These are phyloP conservation scores for Rapana venosa DNA, from an alignment of 2,888 invertebrate species.

Conservation along the genomic window DNA sequence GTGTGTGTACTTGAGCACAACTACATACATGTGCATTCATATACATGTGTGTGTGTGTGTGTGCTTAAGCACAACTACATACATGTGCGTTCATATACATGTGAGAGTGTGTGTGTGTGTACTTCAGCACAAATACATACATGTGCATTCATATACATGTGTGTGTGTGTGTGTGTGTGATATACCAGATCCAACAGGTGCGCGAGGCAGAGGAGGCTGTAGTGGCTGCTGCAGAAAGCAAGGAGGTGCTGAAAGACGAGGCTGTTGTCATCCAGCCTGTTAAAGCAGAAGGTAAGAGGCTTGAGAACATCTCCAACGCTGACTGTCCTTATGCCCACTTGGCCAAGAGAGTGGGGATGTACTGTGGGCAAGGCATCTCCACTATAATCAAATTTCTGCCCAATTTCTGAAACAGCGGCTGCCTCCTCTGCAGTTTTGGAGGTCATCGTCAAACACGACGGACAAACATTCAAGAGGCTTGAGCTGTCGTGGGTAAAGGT, in stretches of 20 bases:
- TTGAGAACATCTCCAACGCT: too few relatives aligned
- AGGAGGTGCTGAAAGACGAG: slow-evolving; percentile 68
- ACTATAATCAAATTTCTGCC: too few relatives aligned
- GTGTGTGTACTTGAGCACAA: too few relatives aligned
- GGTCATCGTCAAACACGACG: too few relatives aligned
- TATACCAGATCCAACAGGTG: slow-evolving; percentile 44
- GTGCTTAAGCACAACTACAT: not conserved
- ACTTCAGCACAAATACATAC: not conserved
- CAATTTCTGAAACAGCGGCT: too few relatives aligned
- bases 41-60: not conserved
- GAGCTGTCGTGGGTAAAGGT: too few relatives aligned
- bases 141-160: not conserved
- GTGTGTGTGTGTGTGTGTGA: not conserved
- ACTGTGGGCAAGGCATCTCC: too few relatives aligned
- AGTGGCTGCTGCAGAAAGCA: slow-evolving; percentile 55
- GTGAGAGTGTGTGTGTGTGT: not conserved
- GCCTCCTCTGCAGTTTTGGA: too few relatives aligned
- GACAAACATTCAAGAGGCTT: too few relatives aligned
- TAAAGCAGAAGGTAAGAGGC: slow-evolving; percentile 58
- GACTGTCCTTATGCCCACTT: too few relatives aligned
- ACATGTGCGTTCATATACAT: not conserved
- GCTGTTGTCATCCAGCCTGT: slow-evolving; percentile 65
- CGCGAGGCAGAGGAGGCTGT: slow-evolving; percentile 57
- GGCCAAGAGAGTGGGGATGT: too few relatives aligned
- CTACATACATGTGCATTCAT: too few relatives aligned